A percentile compares a stretch with the other conserved stretches of the same genome.
phyloP scores from a whole-genome alignment of 2,113 vertebrate species.

The Zosterops japonicus region DNA sequence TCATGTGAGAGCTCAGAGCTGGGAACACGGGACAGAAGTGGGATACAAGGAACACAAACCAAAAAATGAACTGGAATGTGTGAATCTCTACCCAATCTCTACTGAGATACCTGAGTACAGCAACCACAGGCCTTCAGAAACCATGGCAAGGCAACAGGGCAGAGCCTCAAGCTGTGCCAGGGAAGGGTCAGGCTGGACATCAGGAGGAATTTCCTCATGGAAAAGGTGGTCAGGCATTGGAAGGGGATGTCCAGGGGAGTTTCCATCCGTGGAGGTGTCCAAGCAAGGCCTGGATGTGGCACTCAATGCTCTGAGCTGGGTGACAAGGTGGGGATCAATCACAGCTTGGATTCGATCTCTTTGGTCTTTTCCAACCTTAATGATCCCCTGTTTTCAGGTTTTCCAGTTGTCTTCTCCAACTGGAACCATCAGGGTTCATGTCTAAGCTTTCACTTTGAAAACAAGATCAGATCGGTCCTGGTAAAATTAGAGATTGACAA shows the following conservation, averaged over 20 bases:
- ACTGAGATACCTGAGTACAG: neutral
- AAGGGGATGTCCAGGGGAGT: neutral
- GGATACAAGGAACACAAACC: neutral
- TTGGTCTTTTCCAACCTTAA: neutral
- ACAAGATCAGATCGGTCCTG: accelerated
- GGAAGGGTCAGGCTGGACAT: neutral
- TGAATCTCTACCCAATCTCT: neutral
- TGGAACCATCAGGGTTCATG: neutral
- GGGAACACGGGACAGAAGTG: neutral
- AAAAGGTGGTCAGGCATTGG: neutral
- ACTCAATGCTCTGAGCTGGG: neutral
- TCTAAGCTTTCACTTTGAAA: neutral
- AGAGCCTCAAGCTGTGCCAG: neutral
- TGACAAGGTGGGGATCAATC: neutral
- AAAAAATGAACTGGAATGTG: accelerated
- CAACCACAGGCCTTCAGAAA: neutral
- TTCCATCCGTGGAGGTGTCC: neutral
- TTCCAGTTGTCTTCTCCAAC: neutral
- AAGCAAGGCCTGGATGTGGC: accelerated
- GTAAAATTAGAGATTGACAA: neutral
- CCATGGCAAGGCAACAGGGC: accelerated
- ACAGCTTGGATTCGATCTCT: neutral
- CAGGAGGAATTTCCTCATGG: neutral
- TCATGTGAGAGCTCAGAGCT: neutral
- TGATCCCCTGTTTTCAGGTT: accelerated